phyloP scores from a whole-genome alignment of 1,140 invertebrate species.

The Microplitis mediator region DNA sequence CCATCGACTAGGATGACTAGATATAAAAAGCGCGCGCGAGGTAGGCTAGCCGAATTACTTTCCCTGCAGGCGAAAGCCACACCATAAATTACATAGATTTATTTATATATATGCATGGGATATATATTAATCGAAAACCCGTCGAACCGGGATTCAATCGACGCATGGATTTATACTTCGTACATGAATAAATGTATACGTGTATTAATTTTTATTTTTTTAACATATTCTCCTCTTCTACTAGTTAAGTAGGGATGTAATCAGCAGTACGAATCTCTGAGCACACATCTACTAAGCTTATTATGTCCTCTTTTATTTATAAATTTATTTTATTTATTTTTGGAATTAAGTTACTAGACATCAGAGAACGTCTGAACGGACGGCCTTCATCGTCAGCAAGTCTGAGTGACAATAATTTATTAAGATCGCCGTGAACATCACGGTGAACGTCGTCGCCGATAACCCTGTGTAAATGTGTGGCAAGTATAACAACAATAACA shows the following conservation, averaged over 20 bases:
- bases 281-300: no score
- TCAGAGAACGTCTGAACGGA: not conserved
- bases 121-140: slow-evolving; percentile 21
- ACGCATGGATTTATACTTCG: not conserved
- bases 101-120: slow-evolving; percentile 18
- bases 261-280: no score
- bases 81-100: slow-evolving; percentile 21
- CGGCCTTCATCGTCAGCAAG: not conserved
- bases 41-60: slow-evolving; percentile 25
- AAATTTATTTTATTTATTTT: no score
- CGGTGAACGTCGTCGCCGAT: not conserved
- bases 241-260: no score
- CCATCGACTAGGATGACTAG: slow-evolving; percentile 22
- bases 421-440: not conserved
- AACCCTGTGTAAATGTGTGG: slow-evolving; percentile 8
- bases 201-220: slow-evolving; percentile 1
- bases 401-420: not conserved
- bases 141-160: slow-evolving; percentile 19
- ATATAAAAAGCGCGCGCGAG: not conserved
- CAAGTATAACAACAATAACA: not conserved
- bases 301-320: no score
- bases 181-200: slow-evolving; percentile 8
- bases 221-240: no score
- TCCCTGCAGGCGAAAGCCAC: slow-evolving; percentile 29
- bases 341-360: not conserved